phyloP scores from a whole-genome alignment of 1,140 invertebrate species.

The Philopotamus ludificatus region DNA sequence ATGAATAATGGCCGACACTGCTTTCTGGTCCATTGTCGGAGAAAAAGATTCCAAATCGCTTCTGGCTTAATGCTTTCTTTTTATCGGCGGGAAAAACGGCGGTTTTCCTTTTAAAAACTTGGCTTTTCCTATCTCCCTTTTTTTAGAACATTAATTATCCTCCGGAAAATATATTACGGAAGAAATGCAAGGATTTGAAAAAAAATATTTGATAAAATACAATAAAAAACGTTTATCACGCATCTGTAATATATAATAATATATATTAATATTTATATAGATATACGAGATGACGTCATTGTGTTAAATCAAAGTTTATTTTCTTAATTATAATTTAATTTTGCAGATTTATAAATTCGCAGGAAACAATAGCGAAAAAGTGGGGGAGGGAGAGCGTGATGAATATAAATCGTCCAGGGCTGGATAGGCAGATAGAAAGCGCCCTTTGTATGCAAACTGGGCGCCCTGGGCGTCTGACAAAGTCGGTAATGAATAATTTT shows the following conservation, averaged over 20 bases:
- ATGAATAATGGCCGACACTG: constrained; percentile 37
- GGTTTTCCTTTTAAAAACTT: neutral
- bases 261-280: too few species aligned
- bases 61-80: constrained; percentile 21
- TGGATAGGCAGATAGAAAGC: neutral
- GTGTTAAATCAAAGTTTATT: too few species aligned
- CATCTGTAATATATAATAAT: too few species aligned
- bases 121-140: neutral
- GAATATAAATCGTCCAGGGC: neutral
- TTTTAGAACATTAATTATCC: constrained; percentile 25
- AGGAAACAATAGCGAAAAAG: neutral
- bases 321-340: too few species aligned
- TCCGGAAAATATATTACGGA: too few species aligned
- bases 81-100: neutral
- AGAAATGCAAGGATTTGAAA: too few species aligned
- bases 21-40: constrained; percentile 33
- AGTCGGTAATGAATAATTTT: constrained; percentile 39
- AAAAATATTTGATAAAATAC: too few species aligned
- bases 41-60: constrained; percentile 35
- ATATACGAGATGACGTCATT: too few species aligned
- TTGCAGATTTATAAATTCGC: too few species aligned
- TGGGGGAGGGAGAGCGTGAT: neutral
- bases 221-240: too few species aligned
- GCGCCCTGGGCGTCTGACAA: neutral
- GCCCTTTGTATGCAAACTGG: constrained; percentile 2